Evolutionary conservation across 1,140 invertebrate genomes (phyloP).

Genomic region (Brachionus calyciflorus): DNA sequence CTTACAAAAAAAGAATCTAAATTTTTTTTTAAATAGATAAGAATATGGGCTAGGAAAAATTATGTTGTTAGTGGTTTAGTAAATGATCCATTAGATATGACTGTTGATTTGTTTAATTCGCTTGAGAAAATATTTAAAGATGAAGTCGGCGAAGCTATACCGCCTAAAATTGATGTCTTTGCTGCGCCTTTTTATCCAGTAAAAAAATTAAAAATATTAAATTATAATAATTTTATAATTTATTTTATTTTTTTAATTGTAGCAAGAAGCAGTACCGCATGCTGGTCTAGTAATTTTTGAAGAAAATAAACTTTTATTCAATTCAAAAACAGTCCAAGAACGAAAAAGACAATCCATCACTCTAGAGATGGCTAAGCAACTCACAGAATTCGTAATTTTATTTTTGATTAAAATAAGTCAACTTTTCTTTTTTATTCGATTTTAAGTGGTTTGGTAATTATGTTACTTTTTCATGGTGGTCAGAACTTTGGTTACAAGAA

Average conservation of each 20-base stretch:
- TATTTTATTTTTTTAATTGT: neutral
- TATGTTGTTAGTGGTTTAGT: neutral
- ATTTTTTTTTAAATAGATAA: neutral
- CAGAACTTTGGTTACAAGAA: slow-evolving; percentile 43
- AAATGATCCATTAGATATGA: slow-evolving; percentile 23
- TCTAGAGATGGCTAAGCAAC: slow-evolving; percentile 26
- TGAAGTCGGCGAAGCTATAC: neutral
- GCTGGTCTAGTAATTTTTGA: slow-evolving; percentile 10
- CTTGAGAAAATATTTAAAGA: slow-evolving; percentile 5
- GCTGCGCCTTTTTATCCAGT: slow-evolving; percentile 34
- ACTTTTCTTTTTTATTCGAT: neutral
- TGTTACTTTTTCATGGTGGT: slow-evolving; percentile 42
- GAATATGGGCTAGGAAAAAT: slow-evolving; percentile 31
- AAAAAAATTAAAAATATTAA: too few relatives aligned
- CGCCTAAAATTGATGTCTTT: slow-evolving; percentile 43
- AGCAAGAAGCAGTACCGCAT: slow-evolving; percentile 39
- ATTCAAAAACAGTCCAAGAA: neutral
- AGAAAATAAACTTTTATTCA: slow-evolving; percentile 23
- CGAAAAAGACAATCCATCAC: slow-evolving; percentile 10
- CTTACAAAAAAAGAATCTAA: neutral
- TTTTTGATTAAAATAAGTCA: neutral
- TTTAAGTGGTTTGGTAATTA: slow-evolving; percentile 45
- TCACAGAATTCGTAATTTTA: slow-evolving; percentile 28
- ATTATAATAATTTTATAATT: neutral
- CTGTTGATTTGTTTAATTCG: slow-evolving; percentile 10